Evolutionary conservation across 2,888 invertebrate species (phyloP).

Genomic region (Rhorus exstirpatorius): DNA sequence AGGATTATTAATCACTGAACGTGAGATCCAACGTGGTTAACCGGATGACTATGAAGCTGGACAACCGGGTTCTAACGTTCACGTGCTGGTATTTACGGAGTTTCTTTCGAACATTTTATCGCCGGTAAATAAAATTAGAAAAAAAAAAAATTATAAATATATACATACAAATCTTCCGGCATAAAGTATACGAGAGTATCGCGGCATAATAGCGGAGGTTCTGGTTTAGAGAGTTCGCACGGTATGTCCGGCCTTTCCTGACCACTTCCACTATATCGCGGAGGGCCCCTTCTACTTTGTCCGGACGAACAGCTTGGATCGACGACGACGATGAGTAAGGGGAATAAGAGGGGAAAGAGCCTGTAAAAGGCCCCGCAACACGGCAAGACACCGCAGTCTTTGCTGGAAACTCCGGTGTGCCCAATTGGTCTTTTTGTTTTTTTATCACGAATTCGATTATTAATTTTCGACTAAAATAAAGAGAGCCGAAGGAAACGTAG

Average conservation of each 20-base stretch:
- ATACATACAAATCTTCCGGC: background rate
- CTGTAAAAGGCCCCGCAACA: conserved; percentile 78
- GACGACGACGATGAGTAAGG: conserved; percentile 38
- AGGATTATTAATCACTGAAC: background rate
- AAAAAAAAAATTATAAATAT: too few species aligned
- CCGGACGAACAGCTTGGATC: background rate
- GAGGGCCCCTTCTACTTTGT: conserved; percentile 28
- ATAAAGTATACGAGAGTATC: background rate
- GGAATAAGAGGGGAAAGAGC: conserved; percentile 69
- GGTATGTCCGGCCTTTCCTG: conserved; percentile 25
- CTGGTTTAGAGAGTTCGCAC: conserved; percentile 42
- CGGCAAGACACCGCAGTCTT: conserved; percentile 78
- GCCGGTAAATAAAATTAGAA: background rate
- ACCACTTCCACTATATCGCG: conserved; percentile 15
- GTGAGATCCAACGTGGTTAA: too few species aligned
- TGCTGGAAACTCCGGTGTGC: conserved; percentile 48
- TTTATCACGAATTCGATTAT: conserved; percentile 41
- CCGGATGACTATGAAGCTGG: too few species aligned
- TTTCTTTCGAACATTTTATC: too few species aligned
- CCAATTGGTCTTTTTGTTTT: conserved; percentile 54
- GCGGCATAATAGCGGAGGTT: background rate
- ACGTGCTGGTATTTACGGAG: too few species aligned
- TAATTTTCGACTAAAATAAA: too few species aligned
- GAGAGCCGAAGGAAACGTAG: background rate
- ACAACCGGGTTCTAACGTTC: too few species aligned